Conservation (phyloP, 1,140 invertebrate species). For the Ostrea denselamellosa region DNA sequence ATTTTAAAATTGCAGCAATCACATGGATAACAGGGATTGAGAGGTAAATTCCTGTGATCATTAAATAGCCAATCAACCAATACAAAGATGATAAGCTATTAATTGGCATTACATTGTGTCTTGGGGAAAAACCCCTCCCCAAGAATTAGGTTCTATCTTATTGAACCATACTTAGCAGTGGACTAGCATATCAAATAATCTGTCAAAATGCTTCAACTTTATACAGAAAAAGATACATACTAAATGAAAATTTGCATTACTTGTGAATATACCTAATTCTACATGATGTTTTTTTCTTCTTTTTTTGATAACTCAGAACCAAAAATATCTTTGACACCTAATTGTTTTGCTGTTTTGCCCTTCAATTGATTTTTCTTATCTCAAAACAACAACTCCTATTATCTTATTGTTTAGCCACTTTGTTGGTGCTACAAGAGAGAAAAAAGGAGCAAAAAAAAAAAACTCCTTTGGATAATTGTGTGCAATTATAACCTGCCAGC, state of each 20-base stretch:
- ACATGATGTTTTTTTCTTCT: not conserved
- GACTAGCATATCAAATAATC: not conserved
- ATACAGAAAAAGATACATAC: not conserved
- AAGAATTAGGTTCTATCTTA: not conserved
- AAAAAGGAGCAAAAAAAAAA: not conserved
- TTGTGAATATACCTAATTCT: not conserved
- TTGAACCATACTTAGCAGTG: not conserved
- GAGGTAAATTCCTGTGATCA: not conserved
- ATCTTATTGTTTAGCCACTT: not conserved
- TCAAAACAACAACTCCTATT: not conserved
- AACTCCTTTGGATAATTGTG: not conserved
- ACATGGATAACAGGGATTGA: not conserved
- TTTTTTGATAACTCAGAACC: not conserved
- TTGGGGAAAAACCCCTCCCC: not conserved
- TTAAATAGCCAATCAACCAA: too few relatives aligned
- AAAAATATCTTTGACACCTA: constrained; percentile 20
- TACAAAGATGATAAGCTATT: not conserved
- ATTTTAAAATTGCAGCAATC: not conserved
- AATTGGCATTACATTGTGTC: not conserved
- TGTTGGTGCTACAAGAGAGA: not conserved
- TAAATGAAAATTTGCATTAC: not conserved
- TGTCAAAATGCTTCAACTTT: too few relatives aligned
- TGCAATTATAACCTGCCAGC: not conserved
- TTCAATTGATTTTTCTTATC: constrained; percentile 17
- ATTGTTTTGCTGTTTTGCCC: not conserved